Conservation (phyloP, 2,888 invertebrate species). For the Apotomis turbidana region DNA sequence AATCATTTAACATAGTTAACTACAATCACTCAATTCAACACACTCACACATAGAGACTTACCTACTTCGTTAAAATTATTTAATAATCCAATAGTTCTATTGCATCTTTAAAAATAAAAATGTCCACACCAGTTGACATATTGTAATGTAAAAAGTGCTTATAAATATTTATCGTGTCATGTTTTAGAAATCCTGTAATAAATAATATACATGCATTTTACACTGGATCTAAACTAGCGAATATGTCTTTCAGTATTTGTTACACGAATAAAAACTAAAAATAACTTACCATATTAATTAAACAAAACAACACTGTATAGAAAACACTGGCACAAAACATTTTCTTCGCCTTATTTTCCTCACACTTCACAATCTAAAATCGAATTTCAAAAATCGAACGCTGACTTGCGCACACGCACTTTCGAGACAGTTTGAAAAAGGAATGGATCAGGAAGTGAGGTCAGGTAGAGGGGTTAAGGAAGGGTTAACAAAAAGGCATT, state of each 20-base stretch:
- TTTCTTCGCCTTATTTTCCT: neutral
- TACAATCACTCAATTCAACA: slow-evolving; percentile 19
- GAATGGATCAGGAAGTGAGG: slow-evolving; percentile 81
- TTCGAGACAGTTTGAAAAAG: slow-evolving; percentile 69
- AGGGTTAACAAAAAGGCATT: slow-evolving; percentile 81
- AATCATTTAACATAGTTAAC: slow-evolving; percentile 30
- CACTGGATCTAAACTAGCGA: no score
- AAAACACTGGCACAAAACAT: slow-evolving; percentile 36
- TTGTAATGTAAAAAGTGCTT: no score
- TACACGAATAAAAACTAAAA: neutral
- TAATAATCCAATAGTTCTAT: neutral
- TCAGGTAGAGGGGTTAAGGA: slow-evolving; percentile 81
- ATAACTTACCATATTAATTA: slow-evolving; percentile 21
- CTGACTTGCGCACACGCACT: slow-evolving; percentile 75
- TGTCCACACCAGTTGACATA: neutral
- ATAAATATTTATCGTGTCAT: no score
- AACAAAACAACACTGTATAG: slow-evolving; percentile 6
- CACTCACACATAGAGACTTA: neutral
- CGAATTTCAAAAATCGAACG: slow-evolving; percentile 52
- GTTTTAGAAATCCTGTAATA: no score
- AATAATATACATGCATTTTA: no score
- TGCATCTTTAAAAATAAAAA: neutral
- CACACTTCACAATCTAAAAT: slow-evolving; percentile 35
- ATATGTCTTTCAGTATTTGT: no score
- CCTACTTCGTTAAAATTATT: neutral